Percentiles rank a stretch among this genome's conserved stretches.
Evolutionary conservation across 2,797 vertebrate species (phyloP).

Genomic region (Numenius phaeopus): DNA sequence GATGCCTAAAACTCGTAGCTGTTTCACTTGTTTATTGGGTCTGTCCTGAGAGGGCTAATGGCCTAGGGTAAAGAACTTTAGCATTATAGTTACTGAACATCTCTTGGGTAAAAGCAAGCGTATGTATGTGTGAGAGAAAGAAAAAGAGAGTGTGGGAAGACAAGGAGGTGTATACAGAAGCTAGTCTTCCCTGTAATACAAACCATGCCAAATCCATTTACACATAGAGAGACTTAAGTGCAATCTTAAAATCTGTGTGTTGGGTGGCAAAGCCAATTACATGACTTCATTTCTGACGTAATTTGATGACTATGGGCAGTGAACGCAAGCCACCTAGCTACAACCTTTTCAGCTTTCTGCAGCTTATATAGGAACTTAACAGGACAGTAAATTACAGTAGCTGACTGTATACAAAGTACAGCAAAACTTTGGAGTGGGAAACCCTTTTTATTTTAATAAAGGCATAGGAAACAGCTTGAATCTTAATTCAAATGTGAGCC

Average conservation of each 20-base stretch:
- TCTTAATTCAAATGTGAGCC: not conserved
- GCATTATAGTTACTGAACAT: not conserved
- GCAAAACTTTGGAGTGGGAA: not conserved
- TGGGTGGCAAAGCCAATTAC: slow-evolving; percentile 7
- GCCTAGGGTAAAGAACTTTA: not conserved
- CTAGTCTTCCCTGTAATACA: not conserved
- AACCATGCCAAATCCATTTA: slow-evolving; percentile 14
- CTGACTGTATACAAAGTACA: not conserved
- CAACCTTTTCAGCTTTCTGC: not conserved
- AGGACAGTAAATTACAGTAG: not conserved
- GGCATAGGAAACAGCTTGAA: not conserved
- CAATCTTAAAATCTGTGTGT: slow-evolving; percentile 16
- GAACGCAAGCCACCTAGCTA: not conserved
- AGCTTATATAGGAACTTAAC: not conserved
- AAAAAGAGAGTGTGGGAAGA: not conserved
- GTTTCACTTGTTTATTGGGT: not conserved
- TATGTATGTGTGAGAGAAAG: not conserved
- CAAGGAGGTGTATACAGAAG: slow-evolving; percentile 1
- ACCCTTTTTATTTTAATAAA: not conserved
- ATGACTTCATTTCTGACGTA: slow-evolving; percentile 23
- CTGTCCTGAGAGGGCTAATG: not conserved
- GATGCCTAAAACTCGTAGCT: not conserved
- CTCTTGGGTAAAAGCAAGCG: not conserved
- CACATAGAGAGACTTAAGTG: not conserved
- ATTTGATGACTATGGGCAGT: not conserved